phyloP scores from a whole-genome alignment of 2,113 vertebrate genomes.

The Salvelinus alpinus region DNA sequence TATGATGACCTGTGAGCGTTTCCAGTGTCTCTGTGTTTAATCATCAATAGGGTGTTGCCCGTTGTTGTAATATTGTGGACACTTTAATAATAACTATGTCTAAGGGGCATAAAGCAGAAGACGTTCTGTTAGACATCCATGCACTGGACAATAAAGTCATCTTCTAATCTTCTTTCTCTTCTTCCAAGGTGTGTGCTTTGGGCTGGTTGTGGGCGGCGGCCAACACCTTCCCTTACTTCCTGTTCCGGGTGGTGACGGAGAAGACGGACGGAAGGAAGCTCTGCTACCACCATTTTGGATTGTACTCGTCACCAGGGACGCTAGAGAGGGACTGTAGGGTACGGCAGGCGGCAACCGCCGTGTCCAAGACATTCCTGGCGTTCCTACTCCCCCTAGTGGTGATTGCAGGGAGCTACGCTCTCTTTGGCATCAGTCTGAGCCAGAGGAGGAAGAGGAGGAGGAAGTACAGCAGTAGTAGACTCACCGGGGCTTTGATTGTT shows the following conservation, averaged over 20 bases:
- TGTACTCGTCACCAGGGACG: conserved; percentile 44
- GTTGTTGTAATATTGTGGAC: too few relatives aligned
- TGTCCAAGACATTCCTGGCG: conserved; percentile 77
- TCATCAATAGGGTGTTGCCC: too few relatives aligned
- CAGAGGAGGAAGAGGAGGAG: conserved; percentile 72
- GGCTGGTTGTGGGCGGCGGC: conserved; percentile 80
- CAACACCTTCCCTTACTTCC: conserved; percentile 77
- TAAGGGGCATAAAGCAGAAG: too few relatives aligned
- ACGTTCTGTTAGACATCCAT: too few relatives aligned
- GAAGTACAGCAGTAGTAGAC: conserved; percentile 37
- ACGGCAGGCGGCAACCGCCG: conserved; percentile 66
- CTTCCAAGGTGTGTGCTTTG: conserved; percentile 56
- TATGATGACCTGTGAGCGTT: too few relatives aligned
- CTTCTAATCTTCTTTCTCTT: too few relatives aligned
- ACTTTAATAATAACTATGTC: too few relatives aligned
- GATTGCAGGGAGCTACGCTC: conserved; percentile 80
- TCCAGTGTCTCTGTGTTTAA: too few relatives aligned
- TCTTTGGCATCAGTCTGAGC: conserved; percentile 74
- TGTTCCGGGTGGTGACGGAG: conserved; percentile 79
- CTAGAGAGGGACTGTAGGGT: conserved; percentile 49
- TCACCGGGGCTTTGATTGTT: background rate
- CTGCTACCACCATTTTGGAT: conserved; percentile 78
- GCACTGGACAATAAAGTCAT: too few relatives aligned
- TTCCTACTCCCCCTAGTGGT: conserved; percentile 81
- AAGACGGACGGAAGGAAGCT: conserved; percentile 49